Percentiles rank a stretch among this genome's conserved stretches.
Evolutionary conservation across 2,113 vertebrate genomes (phyloP).

Genomic region (Sisor rabdophorus): DNA sequence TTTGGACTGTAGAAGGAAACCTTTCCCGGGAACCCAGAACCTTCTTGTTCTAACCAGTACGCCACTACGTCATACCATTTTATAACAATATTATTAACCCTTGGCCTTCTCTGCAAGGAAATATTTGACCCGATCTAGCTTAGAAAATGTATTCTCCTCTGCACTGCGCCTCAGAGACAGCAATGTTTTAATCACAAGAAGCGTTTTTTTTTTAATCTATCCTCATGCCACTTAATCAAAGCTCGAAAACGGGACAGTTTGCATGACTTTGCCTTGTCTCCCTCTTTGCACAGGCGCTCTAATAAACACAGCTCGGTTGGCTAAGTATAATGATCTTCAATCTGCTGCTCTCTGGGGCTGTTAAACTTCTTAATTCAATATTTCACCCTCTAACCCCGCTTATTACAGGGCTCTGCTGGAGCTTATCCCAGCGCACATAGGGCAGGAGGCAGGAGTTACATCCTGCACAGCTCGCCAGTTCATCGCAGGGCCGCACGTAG

Average conservation of each 20-base stretch:
- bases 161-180: constrained; percentile 17
- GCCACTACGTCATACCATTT: not conserved
- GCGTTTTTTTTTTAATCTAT: constrained; percentile 34
- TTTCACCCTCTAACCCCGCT: too few relatives aligned
- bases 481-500: too few relatives aligned
- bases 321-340: constrained; percentile 24
- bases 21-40: too few relatives aligned
- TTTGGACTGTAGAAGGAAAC: too few relatives aligned
- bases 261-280: constrained; percentile 44
- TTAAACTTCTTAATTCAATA: constrained; percentile 24
- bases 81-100: not conserved
- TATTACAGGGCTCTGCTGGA: too few relatives aligned
- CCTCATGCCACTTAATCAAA: constrained; percentile 48
- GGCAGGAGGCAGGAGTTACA: too few relatives aligned
- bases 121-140: constrained; percentile 13
- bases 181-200: constrained; percentile 48
- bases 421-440: too few relatives aligned
- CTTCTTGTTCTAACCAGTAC: too few relatives aligned
- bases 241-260: constrained; percentile 29
- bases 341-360: constrained; percentile 11
- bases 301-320: constrained; percentile 15
- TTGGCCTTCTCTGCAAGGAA: not conserved
- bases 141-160: not conserved
- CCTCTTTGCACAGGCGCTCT: not conserved
- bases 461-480: too few relatives aligned